Evolutionary conservation across 1,140 invertebrate genomes (phyloP).

Genomic region (Drosophila lacteicornis): DNA sequence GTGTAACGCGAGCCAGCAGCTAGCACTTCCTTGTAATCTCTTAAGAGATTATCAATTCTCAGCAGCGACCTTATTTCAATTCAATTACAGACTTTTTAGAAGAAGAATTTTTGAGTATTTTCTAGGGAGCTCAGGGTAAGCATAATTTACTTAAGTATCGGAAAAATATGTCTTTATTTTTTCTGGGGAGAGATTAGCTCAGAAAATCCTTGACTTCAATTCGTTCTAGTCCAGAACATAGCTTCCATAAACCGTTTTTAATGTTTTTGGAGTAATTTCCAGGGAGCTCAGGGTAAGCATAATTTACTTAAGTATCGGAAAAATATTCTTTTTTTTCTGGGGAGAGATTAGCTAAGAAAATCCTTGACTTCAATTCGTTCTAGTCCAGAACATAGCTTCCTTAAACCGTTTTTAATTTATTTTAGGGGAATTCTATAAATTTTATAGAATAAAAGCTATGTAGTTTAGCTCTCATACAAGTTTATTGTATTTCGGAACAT

Average conservation of each 20-base stretch:
- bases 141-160: no score
- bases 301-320: no score
- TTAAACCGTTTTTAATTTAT: background rate
- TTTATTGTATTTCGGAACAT: no score
- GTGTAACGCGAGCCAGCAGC: background rate
- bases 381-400: no score
- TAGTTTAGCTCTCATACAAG: background rate
- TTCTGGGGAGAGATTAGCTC: no score
- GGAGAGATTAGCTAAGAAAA: no score
- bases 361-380: no score
- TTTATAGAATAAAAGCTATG: background rate
- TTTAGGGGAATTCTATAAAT: background rate
- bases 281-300: background rate
- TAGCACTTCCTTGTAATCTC: conserved; percentile 18
- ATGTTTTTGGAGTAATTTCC: background rate
- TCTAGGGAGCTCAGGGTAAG: background rate
- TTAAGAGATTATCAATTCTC: conserved; percentile 1
- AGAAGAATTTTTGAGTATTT: background rate
- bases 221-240: no score
- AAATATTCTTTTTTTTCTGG: no score
- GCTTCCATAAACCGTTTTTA: no score
- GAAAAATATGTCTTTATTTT: no score
- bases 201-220: no score
- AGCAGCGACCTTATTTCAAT: conserved; percentile 5
- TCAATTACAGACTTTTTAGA: background rate